Base-by-base conservation (phyloP, 2,888 invertebrate species). In the Hemithea aestivaria region DNA sequence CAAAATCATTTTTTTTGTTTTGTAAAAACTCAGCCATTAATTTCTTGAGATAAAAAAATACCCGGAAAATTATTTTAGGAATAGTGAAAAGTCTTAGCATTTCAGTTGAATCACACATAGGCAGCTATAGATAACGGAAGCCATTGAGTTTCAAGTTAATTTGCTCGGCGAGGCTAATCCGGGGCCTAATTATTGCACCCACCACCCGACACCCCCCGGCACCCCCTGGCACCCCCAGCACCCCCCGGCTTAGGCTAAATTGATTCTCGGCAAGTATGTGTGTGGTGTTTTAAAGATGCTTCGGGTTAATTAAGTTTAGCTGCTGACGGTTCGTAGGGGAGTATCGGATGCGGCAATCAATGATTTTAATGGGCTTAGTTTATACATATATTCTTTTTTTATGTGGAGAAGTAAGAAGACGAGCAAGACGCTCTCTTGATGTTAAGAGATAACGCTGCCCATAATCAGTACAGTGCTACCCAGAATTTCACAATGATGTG, bases 131-230 rank as follows among this genome's bases (percentile, higher is more conserved):
- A 10, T 27, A 20, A 23, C 20, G 52, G 62, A 57, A 61, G 62
- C 63, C 62, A 66, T 70, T 63, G 54, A 66, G 69, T 70, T 74
- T 75, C 73, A 70, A 78, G 75, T 77, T 80, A 79, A 83, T 83
- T 77, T 74, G 51, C 68, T 65, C 67, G 68, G 58, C 58, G 68
- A 65, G 65, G 67, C 73, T 80, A 80, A 82, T 81, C 80, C 78
- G 55, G 62, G 62, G 67, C 64, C 78, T 82, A 78, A 81, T 82
- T 82, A 81, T 72, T 71, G 67, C 73, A 52, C 53, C 64, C 67
- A 58, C 53, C 42, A 36, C 31, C 32, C 33, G 24, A 36, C 45
- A 36, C 45, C 20, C 36, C 22, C 10, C 47, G 44, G 23, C 41
- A 40, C 42, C 37, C 25, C 9, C 47, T 44, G 20, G 39, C 44